Base-by-base conservation (phyloP, 2,113 vertebrate genomes). In the Carollia perspicillata region DNA sequence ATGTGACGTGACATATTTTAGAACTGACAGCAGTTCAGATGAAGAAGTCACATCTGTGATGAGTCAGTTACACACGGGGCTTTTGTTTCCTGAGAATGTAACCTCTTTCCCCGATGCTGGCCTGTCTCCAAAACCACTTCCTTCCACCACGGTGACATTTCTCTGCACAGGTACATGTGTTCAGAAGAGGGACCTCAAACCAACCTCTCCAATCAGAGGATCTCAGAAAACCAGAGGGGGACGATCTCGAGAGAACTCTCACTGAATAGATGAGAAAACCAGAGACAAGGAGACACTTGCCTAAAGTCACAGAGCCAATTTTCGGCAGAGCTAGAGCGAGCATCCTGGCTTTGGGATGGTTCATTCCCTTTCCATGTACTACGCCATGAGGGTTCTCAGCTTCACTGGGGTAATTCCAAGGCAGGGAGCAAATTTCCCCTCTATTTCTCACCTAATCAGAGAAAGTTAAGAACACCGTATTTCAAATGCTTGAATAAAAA, bases 1-100 rank as follows among this genome's bases (percentile, higher is more conserved):
- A 90, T 89, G 83, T 93, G 90, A 95, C 75, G 33, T 88, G 88
- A 86, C 68, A 69, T 79, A 72, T 83, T 96, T 97, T 88, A 71
- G 68, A 78, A 91, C 40, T 77, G 84, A 89, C 55, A 88, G 72
- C 28, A 84, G 71, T 81, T 89, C 3, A 11, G 53, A 88, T 53
- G 71, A 42, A 81, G 90, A 17, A 95, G 66, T 89, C 88, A 84
- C 47, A 68, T 58, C 55, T 60, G 4, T 33, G 40, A 81, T 60
- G 68, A 93, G 58, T 86, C 88, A 89, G 83, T 91, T 78, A 92
- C 42, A 69, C 12, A 35, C 9, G 5, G 51, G 22, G 42, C 60
- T 95, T 95, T 81, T 81, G 58, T 95, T 90, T 95, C 90, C 53
- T 44, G 23, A 88, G 71, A 96, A 80, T 5, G 28, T 78, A 66